A percentile compares a stretch with the other conserved stretches of the same genome.
These are phyloP conservation scores for Shinisaurus crocodilurus DNA, from an alignment of 2,113 vertebrate genomes.

Conservation along the genomic window DNA sequence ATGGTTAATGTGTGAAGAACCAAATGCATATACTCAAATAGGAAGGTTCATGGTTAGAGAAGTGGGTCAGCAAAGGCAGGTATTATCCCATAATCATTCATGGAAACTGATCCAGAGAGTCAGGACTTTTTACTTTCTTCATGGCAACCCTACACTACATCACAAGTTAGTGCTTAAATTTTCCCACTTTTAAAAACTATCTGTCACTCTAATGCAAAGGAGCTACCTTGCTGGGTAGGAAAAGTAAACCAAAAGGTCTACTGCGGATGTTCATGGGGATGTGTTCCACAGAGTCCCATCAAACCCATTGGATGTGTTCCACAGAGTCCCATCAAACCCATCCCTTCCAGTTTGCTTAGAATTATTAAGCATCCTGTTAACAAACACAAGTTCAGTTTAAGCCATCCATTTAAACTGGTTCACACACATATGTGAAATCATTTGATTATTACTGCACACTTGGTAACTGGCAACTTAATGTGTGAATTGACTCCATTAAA, in stretches of 20 bases:
- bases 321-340: background rate
- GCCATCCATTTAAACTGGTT: background rate
- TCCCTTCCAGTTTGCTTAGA: background rate
- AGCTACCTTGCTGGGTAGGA: background rate
- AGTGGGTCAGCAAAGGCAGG: background rate
- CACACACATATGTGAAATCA: background rate
- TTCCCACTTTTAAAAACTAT: background rate
- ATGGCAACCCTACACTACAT: background rate
- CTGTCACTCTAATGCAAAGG: background rate
- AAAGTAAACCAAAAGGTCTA: background rate
- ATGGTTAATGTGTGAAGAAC: background rate
- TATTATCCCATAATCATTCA: too few species aligned
- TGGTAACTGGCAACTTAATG: background rate
- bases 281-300: too few species aligned
- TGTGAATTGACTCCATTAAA: background rate
- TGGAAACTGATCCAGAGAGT: background rate
- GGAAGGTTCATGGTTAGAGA: background rate
- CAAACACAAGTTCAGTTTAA: background rate
- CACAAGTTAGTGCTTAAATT: background rate
- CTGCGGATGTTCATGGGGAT: background rate
- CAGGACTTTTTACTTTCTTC: background rate
- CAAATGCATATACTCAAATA: background rate
- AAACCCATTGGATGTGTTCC: too few species aligned
- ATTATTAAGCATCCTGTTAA: background rate
- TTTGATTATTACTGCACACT: background rate